These are phyloP conservation scores for Tragelaphus imberbis DNA, from an alignment of 2,113 vertebrate genomes.

Conservation along the genomic window DNA sequence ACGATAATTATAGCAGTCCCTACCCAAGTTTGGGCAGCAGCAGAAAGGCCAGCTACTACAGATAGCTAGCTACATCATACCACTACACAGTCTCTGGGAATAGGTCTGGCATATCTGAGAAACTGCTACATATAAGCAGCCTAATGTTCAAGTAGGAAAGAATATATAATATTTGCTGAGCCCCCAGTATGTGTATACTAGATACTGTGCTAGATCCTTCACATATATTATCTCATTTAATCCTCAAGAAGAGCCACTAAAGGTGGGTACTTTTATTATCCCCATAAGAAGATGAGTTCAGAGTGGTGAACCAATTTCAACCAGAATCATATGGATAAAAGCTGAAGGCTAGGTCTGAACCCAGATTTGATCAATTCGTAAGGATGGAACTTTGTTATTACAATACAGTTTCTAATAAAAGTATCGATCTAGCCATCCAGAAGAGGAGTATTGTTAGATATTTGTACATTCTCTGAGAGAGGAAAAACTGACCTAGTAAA, in stretches of 20 bases:
- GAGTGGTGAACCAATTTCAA: not conserved
- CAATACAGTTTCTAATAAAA: conserved; percentile 18
- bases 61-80: not conserved
- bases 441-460: not conserved
- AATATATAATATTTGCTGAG: not conserved
- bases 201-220: not conserved
- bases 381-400: not conserved
- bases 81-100: not conserved
- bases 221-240: conserved; percentile 1
- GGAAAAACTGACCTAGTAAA: not conserved
- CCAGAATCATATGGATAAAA: not conserved
- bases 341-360: not conserved
- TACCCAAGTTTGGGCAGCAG: not conserved
- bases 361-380: not conserved
- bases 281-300: not conserved
- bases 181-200: not conserved
- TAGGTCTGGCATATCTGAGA: not conserved
- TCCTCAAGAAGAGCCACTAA: not conserved
- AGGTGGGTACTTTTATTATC: not conserved
- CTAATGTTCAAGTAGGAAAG: not conserved
- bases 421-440: not conserved
- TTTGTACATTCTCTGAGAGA: not conserved
- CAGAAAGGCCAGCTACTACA: not conserved
- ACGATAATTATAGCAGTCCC: not conserved
- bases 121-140: not conserved